These are phyloP conservation scores for Protobothrops flavoviridis DNA, from an alignment of 2,113 vertebrate genomes.

Conservation along the genomic window DNA sequence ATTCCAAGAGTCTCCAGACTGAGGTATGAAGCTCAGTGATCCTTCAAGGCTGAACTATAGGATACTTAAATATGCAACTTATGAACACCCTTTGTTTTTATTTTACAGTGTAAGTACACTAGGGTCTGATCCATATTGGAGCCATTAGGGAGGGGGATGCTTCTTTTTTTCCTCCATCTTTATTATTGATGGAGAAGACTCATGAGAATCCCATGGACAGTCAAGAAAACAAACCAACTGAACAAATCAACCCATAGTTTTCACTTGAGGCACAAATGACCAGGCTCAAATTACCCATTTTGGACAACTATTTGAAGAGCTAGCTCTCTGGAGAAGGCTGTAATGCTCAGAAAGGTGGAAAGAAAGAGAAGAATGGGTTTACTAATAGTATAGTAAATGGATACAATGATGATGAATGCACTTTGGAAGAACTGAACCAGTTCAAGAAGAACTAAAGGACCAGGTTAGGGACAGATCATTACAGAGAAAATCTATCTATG, in stretches of 20 bases:
- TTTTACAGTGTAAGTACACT: neutral
- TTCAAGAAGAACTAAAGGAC: neutral
- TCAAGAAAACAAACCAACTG: neutral
- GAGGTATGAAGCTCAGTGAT: neutral
- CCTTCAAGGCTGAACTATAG: neutral
- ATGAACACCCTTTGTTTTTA: neutral
- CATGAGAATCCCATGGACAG: neutral
- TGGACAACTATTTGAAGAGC: neutral
- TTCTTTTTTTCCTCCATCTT: neutral
- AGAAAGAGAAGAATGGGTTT: neutral
- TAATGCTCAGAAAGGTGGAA: neutral
- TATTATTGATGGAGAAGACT: neutral
- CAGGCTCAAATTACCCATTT: neutral
- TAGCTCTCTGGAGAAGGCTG: neutral
- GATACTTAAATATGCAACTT: neutral
- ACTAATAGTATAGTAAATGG: neutral
- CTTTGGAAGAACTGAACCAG: neutral
- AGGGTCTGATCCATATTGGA: neutral
- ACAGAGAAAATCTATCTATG: neutral
- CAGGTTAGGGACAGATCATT: neutral
- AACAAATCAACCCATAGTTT: neutral
- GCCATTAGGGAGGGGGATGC: neutral
- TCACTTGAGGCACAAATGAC: neutral
- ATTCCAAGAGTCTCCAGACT: neutral
- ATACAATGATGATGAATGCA: neutral